These are phyloP conservation scores for Drosophila lacteicornis DNA, from an alignment of 1,140 invertebrate genomes.

Conservation along the genomic window DNA sequence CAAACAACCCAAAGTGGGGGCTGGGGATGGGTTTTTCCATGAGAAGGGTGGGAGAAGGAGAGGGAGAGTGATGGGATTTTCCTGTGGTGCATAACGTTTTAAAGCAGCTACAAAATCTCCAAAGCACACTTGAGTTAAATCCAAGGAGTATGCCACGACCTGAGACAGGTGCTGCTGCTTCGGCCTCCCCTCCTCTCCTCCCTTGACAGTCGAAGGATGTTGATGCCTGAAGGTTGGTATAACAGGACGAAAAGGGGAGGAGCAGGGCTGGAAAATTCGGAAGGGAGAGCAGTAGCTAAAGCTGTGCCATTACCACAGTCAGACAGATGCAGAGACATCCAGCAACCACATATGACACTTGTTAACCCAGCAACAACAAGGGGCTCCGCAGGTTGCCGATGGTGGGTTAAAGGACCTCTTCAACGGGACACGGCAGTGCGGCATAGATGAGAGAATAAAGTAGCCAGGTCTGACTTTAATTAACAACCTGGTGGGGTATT, in stretches of 20 bases:
- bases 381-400: slow-evolving; percentile 9
- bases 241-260: neutral
- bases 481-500: too few species aligned
- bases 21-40: neutral
- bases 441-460: neutral
- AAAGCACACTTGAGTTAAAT: slow-evolving; percentile 83
- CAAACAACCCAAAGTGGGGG: slow-evolving; percentile 28
- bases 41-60: neutral
- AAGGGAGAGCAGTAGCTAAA: neutral
- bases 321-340: slow-evolving; percentile 46
- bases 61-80: slow-evolving; percentile 1
- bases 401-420: slow-evolving; percentile 15
- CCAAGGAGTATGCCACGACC: slow-evolving; percentile 57
- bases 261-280: neutral
- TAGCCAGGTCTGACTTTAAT: neutral
- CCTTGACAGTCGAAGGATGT: slow-evolving; percentile 22
- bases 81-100: slow-evolving; percentile 47
- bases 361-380: slow-evolving; percentile 72
- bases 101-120: slow-evolving; percentile 78
- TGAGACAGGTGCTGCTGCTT: slow-evolving; percentile 31
- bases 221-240: slow-evolving; percentile 1
- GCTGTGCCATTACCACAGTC: slow-evolving; percentile 41
- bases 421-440: too few species aligned
- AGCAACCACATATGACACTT: slow-evolving; percentile 78
- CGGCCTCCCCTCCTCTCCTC: neutral